These are phyloP conservation scores for Pseudoatta argentina DNA, from an alignment of 1,140 invertebrate genomes.

Conservation along the genomic window DNA sequence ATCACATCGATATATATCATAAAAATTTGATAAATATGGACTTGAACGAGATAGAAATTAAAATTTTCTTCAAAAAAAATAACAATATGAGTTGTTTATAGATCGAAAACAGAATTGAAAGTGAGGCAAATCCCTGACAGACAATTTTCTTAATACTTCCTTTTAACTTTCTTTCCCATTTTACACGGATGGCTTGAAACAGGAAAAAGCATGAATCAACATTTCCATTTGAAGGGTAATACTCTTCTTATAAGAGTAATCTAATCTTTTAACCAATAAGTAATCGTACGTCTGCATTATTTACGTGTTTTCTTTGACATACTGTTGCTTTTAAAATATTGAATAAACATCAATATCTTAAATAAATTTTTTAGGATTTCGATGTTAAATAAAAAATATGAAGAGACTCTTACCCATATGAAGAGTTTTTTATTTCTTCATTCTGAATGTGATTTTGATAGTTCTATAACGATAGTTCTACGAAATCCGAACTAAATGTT, in stretches of 20 bases:
- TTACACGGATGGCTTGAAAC: not conserved
- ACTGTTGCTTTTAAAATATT: not conserved
- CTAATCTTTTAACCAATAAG: conserved; percentile 15
- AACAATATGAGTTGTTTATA: conserved; percentile 16
- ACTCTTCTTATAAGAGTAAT: not conserved
- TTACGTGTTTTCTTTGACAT: not conserved
- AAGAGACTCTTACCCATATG: not conserved
- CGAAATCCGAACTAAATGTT: not conserved
- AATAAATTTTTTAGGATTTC: not conserved
- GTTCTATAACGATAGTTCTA: not conserved
- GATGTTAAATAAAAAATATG: not conserved
- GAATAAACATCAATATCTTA: conserved; percentile 12
- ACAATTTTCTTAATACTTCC: conserved; percentile 43
- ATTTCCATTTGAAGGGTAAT: conserved; percentile 7
- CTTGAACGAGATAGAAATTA: not conserved
- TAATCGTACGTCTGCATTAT: conserved; percentile 1
- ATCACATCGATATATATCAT: not conserved
- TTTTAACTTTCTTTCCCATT: not conserved
- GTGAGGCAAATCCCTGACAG: conserved; percentile 1
- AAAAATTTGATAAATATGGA: conserved; percentile 15
- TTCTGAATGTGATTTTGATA: conserved; percentile 16
- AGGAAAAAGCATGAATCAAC: conserved; percentile 1
- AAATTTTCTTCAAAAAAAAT: not conserved
- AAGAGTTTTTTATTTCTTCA: not conserved
- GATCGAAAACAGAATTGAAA: conserved; percentile 6